Base-by-base conservation (phyloP, 2,113 vertebrate genomes). In the Cygnus atratus region DNA sequence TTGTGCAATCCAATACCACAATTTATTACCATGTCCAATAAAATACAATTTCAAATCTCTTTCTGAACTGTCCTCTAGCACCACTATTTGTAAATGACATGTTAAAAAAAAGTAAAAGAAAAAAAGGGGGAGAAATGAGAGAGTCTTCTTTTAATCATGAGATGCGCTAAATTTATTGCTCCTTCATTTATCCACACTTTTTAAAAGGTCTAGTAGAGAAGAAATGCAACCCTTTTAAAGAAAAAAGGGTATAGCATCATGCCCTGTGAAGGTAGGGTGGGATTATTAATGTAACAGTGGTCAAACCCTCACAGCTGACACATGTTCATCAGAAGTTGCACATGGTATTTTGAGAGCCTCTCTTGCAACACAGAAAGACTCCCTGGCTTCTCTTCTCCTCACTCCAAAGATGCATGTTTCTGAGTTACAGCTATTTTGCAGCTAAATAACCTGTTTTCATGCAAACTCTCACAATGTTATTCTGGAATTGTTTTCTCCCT, bases 121-220 rank as follows among this genome's bases (percentile, higher is more conserved):
- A 96, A 83, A 87, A 80, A 19, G 17, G 37, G 78, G 86, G 37
- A 95, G 97, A 94, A 61, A 85, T 48, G 73, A 84, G 39, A 90
- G 67, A 11, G 24, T 39, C 73, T 97, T 90, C 93, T 97, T 97
- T 96, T 84, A 92, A 95, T 96, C 94, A 72, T 95, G 97, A 96
- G 96, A 96, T 73, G 68, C 66, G 79, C 68, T 90, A 68, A 94
- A 98, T 97, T 94, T 97, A 97, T 93, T 84, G 93, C 93, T 84
- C 78, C 75, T 97, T 96, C 96, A 95, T 95, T 96, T 97, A 96
- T 84, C 77, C 62, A 91, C 81, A 88, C 68, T 35, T 95, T 97
- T 97, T 95, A 97, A 97, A 98, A 96, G 84, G 89, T 94, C 78
- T 74, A 90, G 43, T 74, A 91, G 95, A 96, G 91, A 74, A 95